Evolutionary conservation across 1,140 invertebrate genomes (phyloP).

Genomic region (Drosophila tsacasi): DNA sequence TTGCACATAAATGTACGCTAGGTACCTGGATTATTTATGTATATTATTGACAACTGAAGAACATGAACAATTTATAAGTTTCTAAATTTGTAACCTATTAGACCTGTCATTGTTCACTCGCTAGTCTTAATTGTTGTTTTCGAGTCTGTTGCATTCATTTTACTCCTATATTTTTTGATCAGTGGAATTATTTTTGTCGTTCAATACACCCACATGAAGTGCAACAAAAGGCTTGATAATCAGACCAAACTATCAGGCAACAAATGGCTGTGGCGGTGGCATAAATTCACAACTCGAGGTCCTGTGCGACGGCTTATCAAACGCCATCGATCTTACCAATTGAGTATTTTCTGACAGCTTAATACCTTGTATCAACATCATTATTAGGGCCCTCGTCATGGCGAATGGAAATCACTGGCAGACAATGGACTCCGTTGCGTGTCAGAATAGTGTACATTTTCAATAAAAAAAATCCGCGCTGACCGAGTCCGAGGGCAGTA

Average conservation of each 20-base stretch:
- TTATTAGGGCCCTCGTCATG: slow-evolving; percentile 26
- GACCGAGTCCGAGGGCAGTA: slow-evolving; percentile 3
- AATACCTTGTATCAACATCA: slow-evolving; percentile 65
- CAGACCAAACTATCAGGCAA: slow-evolving; percentile 14
- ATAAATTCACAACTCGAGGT: slow-evolving; percentile 45
- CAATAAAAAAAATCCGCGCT: slow-evolving; percentile 54
- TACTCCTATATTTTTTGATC: not conserved
- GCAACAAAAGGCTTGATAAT: slow-evolving; percentile 47
- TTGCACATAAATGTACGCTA: no score
- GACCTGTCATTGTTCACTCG: no score
- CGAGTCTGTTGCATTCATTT: no score
- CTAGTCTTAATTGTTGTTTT: no score
- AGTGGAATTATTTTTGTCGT: not conserved
- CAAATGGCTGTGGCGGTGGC: slow-evolving; percentile 12
- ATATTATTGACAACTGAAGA: no score
- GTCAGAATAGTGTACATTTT: slow-evolving; percentile 57
- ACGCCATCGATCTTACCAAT: slow-evolving; percentile 64
- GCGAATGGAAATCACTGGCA: slow-evolving; percentile 69
- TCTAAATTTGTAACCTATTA: no score
- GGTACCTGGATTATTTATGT: no score
- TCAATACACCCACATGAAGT: slow-evolving; percentile 28
- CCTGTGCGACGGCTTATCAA: slow-evolving; percentile 46
- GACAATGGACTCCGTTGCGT: slow-evolving; percentile 70
- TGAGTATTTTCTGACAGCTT: slow-evolving; percentile 77
- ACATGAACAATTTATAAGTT: no score